Evolutionary conservation across 2,113 vertebrate species (phyloP), one percentile per base, ranked within the genome.

Genomic region (Heloderma charlesbogerti): DNA sequence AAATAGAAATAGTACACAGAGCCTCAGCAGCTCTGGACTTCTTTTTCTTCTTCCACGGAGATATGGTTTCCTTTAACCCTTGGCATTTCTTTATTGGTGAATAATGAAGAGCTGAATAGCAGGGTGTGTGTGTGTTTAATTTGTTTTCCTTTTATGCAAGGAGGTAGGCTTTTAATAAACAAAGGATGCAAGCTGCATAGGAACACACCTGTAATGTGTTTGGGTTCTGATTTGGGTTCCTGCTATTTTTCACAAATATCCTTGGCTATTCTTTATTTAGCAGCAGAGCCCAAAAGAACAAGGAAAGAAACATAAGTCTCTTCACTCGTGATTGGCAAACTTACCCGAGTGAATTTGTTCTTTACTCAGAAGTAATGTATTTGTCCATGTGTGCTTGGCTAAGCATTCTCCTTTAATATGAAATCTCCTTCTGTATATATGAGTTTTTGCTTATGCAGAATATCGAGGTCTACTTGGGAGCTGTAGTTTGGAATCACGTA

Each of bases 11-110:
- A 91, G 92, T 60, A 66, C 81, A 63, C 84, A 71, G 87, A 88
- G 81, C 83, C 89, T 92, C 88, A 90, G 91, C 96, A 94, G 93
- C 90, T 91, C 94, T 95, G 93, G 95, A 94, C 93, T 95, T 94
- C 89, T 95, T 96, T 95, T 72, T 77, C 51, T 94, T 37, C 80
- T 94, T 93, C 86, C 92, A 87, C 0, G 0, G 94, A 90, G 94
- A 90, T 94, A 90, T 92, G 79, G 92, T 89, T 95, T 95, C 88
- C 10, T 96, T 93, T 95, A 95, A 93, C 93, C 93, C 16, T 94
- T 88, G 88, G 94, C 94, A 93, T 86, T 93, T 66, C 91, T 91
- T 95, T 92, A 88, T 94, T 94, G 92, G 94, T 89, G 96, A 96
- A 95, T 94, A 95, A 89, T 94, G 87, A 92, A 94, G 94, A 54